Evolutionary conservation across 2,797 vertebrate species (phyloP), one percentile per base, ranked within the genome.

Genomic region (Sciaenops ocellatus): DNA sequence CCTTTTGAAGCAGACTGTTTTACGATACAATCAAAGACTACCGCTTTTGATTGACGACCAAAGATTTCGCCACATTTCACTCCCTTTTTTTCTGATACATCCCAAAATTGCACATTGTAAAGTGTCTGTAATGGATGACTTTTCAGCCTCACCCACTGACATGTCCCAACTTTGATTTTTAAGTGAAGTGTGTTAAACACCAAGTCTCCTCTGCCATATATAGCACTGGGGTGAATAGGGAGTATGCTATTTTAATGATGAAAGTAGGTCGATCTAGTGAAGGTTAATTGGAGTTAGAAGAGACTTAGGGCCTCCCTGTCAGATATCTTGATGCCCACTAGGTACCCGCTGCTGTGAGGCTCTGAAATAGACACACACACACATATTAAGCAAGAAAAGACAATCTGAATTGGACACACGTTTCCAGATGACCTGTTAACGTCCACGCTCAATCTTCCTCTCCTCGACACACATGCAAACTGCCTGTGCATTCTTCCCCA

Each of bases 251-350:
- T 94, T 94, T 86, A 85, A 90, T 85, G 71, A 64, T 47, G 61
- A 79, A 93, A 88, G 80, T 92, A 80, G 93, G 91, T 88, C 87
- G 64, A 89, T 80, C 80, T 80, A 59, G 78, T 89, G 82, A 93
- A 93, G 90, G 90, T 93, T 93, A 93, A 93, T 92, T 90, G 88
- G 81, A 87, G 90, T 85, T 71, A 51, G 77, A 70, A 72, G 76
- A 85, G 57, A 82, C 79, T 83, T 64, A 1, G 59, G 81, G 62
- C 69, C 24, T 85, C 41, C 78, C 69, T 79, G 74, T 85, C 63
- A 63, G 60, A 85, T 59, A 44, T 87, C 71, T 83, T 68, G 61
- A 83, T 80, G 69, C 70, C 77, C 69, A 73, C 59, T 63, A 79
- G 79, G 60, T 78, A 74, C 73, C 66, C 79, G 59, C 83, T 69